Percentiles rank a stretch among this genome's conserved stretches.
Conservation (phyloP, 1,140 invertebrate genomes). For the Marisa cornuarietis region DNA sequence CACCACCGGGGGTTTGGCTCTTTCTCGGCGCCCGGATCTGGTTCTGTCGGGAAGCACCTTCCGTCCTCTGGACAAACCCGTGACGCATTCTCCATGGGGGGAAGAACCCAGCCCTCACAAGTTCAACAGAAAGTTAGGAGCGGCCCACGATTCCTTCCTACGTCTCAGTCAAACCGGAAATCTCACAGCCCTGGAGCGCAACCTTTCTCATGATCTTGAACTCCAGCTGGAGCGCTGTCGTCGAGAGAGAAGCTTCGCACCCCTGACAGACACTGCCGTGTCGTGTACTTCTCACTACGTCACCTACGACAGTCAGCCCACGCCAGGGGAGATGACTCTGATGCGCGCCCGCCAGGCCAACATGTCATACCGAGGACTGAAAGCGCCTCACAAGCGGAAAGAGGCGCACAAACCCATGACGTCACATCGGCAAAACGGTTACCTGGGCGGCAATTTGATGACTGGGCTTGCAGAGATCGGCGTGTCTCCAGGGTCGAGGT, state of each 20-base stretch:
- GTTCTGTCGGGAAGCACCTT: slow-evolving; percentile 18
- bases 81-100: slow-evolving; percentile 5
- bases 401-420: neutral
- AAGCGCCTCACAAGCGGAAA: neutral
- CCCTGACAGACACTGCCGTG: neutral
- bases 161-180: slow-evolving; percentile 21
- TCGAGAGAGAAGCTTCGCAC: slow-evolving; percentile 12
- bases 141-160: slow-evolving; percentile 24
- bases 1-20: neutral
- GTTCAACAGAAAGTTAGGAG: slow-evolving; percentile 26
- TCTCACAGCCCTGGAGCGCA: slow-evolving; percentile 24
- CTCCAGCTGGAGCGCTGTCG: slow-evolving; percentile 24
- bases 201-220: slow-evolving; percentile 24
- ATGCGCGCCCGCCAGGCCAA: slow-evolving; percentile 24
- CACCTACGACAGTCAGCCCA: slow-evolving; percentile 20
- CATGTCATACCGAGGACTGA: slow-evolving; percentile 13
- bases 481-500: neutral
- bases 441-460: neutral
- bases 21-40: neutral
- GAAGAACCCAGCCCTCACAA: slow-evolving; percentile 9
- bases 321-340: slow-evolving; percentile 29
- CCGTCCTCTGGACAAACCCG: neutral
- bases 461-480: neutral
- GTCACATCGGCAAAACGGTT: neutral
- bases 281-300: slow-evolving; percentile 15